phyloP scores from a whole-genome alignment of 2,797 vertebrate species.

The Gymnodraco acuticeps region DNA sequence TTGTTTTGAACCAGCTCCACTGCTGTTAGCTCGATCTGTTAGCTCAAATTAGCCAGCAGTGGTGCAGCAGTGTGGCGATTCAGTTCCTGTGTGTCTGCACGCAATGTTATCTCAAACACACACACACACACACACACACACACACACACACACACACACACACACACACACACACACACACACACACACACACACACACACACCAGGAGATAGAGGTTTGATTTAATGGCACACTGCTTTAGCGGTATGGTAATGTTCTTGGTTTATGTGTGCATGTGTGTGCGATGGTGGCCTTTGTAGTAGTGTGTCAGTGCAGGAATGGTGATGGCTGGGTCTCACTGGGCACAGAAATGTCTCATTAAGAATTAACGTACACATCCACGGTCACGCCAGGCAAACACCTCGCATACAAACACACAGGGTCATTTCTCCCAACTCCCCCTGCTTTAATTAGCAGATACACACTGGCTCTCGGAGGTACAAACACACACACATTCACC shows the following conservation, averaged over 20 bases:
- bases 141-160: constrained; percentile 26
- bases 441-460: constrained; percentile 86
- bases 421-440: constrained; percentile 76
- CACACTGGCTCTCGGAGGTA: constrained; percentile 70
- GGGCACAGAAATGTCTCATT: constrained; percentile 89
- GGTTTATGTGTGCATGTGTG: constrained; percentile 42
- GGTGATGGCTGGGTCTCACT: constrained; percentile 83
- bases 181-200: constrained; percentile 15
- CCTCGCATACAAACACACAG: constrained; percentile 59
- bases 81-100: constrained; percentile 55
- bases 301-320: constrained; percentile 76
- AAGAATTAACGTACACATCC: constrained; percentile 90
- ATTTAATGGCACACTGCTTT: constrained; percentile 76
- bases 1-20: constrained; percentile 40
- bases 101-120: constrained; percentile 36
- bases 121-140: constrained; percentile 25
- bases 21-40: constrained; percentile 57
- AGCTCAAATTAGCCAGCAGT: constrained; percentile 65
- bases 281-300: constrained; percentile 81
- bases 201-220: constrained; percentile 62
- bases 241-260: constrained; percentile 82
- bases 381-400: constrained; percentile 82
- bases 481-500: constrained; percentile 76
- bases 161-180: constrained; percentile 27
- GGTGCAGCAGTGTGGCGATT: constrained; percentile 42